Base-by-base conservation (phyloP, 2,113 vertebrate species). In the Anhinga rufa region DNA sequence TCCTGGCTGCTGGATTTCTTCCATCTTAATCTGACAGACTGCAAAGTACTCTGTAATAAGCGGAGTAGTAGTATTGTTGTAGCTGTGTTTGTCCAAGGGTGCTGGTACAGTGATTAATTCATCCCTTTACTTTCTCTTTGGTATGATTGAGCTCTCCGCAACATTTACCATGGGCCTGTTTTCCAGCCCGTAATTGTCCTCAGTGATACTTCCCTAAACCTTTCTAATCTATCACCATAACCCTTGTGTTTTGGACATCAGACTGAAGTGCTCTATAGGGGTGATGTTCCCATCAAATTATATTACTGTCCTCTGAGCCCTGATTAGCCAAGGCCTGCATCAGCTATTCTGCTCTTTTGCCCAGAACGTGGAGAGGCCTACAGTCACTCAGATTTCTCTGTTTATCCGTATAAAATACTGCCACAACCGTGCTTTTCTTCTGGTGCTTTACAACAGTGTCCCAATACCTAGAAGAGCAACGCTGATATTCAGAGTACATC, bases 251-350 rank as follows among this genome's bases (percentile, higher is more conserved):
- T 78, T 62, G 51, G 79, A 21, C 29, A 58, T 46, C 42, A 40
- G 64, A 54, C 51, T 8, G 16, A 80, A 91, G 55, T 7, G 40
- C 61, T 88, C 36, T n/a, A 70, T 19, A 26, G 29, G 49, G 64
- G 24, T 54, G 70, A 77, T 70, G 79, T 40, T 94, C 68, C 71
- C 68, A 74, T 94, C 82, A 60, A 68, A 90, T 86, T 58, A 70
- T 55, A 15, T 88, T 83, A 52, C 46, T 74, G 52, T 69, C 66
- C 58, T 88, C 42, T 42, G 76, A 92, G 84, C 71, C 44, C 79
- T 86, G 85, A 86, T 92, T 92, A 86, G 79, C 79, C 54, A 75
- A 93, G 57, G 28, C 34, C 88, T 94, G 88, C 68, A 94, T 90
- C 84, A 93, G 79, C 85, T 88, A 54, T 77, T 91, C 58, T 76